Evolutionary conservation across 2,888 invertebrate species (phyloP).

Genomic region (Neocrepidodera transversa): DNA sequence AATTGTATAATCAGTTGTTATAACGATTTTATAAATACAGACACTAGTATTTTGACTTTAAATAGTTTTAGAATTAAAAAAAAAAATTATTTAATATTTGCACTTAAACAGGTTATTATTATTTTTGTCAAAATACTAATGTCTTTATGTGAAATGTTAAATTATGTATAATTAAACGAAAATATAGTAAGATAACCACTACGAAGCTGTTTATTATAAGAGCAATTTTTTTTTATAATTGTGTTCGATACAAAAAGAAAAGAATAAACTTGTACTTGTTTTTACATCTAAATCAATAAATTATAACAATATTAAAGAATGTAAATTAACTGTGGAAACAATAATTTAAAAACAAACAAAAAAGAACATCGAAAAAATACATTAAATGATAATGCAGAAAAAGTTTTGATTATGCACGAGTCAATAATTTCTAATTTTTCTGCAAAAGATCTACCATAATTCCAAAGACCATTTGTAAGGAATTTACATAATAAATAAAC

Average conservation of each 20-base stretch:
- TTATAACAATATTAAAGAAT: too few species aligned
- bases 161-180: conserved; percentile 25
- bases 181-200: conserved; percentile 11
- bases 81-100: conserved; percentile 11
- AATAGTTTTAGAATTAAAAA: too few species aligned
- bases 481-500: too few species aligned
- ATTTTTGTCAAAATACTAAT: conserved; percentile 5
- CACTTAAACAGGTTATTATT: neutral
- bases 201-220: conserved; percentile 7
- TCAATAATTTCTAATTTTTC: too few species aligned
- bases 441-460: too few species aligned
- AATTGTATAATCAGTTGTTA: conserved; percentile 31
- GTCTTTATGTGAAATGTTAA: conserved; percentile 29
- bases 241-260: conserved; percentile 20
- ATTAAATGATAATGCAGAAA: too few species aligned
- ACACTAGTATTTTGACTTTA: conserved; percentile 14
- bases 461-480: too few species aligned
- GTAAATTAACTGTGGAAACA: too few species aligned
- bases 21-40: conserved; percentile 16
- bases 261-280: conserved; percentile 15
- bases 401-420: too few species aligned
- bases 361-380: too few species aligned
- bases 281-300: too few species aligned
- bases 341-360: too few species aligned
- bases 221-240: conserved; percentile 2